Conservation (phyloP, 2,797 vertebrate genomes). For the Anguilla marmorata region DNA sequence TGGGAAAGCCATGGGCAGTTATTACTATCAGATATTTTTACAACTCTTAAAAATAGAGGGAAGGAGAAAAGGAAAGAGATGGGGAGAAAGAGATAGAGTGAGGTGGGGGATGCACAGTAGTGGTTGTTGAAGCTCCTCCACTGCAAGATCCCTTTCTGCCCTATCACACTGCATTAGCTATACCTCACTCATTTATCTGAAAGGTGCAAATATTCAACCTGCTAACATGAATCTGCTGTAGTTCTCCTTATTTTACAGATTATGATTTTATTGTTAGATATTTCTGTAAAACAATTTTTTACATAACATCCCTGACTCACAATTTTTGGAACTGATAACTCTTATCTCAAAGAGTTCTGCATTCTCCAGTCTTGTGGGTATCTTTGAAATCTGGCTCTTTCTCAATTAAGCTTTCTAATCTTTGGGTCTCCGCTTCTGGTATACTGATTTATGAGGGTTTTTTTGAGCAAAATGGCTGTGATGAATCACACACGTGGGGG, state of each 20-base stretch:
- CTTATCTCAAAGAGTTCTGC: not conserved
- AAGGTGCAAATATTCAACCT: not conserved
- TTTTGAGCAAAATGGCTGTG: not conserved
- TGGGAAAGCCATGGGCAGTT: constrained; percentile 36
- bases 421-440: not conserved
- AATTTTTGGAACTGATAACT: not conserved
- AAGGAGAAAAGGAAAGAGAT: not conserved
- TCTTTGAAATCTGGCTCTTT: not conserved
- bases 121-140: constrained; percentile 17
- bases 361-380: not conserved
- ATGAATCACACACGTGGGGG: not conserved
- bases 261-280: not conserved
- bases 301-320: not conserved
- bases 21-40: constrained; percentile 39
- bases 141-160: constrained; percentile 30
- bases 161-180: not conserved
- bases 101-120: not conserved
- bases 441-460: not conserved
- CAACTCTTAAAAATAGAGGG: constrained; percentile 31
- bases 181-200: not conserved
- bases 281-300: not conserved
- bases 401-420: not conserved
- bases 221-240: not conserved
- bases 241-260: not conserved
- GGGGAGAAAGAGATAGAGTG: constrained; percentile 9